These are phyloP conservation scores for Rhopalosiphum nymphaeae DNA, from an alignment of 2,888 invertebrate species.

Conservation along the genomic window DNA sequence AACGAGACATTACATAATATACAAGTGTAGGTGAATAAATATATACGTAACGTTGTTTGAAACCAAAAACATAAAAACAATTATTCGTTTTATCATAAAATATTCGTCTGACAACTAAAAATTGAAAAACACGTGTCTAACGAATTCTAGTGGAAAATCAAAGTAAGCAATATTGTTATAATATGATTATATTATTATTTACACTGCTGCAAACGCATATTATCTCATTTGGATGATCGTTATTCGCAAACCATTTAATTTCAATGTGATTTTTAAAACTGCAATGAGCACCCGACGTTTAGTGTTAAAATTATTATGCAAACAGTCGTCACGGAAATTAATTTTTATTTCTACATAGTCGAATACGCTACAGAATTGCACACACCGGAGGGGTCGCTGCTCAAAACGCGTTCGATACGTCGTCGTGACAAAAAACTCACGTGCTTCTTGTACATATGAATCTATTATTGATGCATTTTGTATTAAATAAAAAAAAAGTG, in stretches of 20 bases:
- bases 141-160: slow-evolving; percentile 1
- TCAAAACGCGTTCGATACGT: background rate
- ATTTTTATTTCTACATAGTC: slow-evolving; percentile 20
- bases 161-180: background rate
- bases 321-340: slow-evolving; percentile 47
- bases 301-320: slow-evolving; percentile 10
- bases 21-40: background rate
- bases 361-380: background rate
- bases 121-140: background rate
- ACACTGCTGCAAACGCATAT: background rate
- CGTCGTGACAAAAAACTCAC: background rate
- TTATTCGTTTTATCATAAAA: background rate
- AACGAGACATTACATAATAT: background rate
- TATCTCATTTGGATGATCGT: background rate
- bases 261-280: slow-evolving; percentile 38
- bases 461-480: background rate
- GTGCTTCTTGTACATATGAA: background rate
- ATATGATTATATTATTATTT: background rate
- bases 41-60: background rate
- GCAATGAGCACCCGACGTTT: background rate
- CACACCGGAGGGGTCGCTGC: background rate
- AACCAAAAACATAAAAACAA: slow-evolving; percentile 29
- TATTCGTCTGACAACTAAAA: background rate
- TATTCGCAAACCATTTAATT: slow-evolving; percentile 44
- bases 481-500: background rate